Evolutionary conservation across 2,888 invertebrate genomes (phyloP).

Genomic region (Cheiracanthium punctorium): DNA sequence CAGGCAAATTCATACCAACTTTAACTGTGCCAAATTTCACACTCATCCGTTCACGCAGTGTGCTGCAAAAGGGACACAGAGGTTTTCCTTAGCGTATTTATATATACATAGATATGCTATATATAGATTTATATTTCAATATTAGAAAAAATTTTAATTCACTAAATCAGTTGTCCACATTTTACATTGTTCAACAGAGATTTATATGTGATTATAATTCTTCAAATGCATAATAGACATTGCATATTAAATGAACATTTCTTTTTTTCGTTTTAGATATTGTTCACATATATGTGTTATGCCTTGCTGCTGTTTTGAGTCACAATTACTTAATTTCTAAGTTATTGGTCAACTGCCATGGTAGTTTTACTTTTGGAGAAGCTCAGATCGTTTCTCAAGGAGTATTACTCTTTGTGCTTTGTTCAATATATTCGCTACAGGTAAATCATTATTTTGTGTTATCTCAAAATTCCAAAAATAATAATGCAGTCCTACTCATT

Average conservation of each 20-base stretch:
- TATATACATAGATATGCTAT: no score
- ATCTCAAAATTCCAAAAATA: no score
- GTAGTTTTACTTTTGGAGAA: conserved; percentile 62
- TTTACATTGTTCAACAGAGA: not conserved
- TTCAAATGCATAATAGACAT: not conserved
- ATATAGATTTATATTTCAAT: not conserved
- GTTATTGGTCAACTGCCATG: conserved; percentile 38
- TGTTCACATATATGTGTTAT: not conserved
- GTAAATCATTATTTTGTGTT: no score
- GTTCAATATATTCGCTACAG: no score
- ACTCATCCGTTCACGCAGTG: no score
- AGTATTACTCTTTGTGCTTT: conserved; percentile 26
- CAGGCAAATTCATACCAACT: no score
- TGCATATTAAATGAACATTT: not conserved
- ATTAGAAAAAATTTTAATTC: not conserved
- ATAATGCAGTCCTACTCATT: no score
- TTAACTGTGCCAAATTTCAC: no score
- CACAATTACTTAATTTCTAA: conserved; percentile 17
- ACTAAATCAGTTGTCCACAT: not conserved
- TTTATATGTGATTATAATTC: not conserved
- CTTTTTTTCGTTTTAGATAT: conserved; percentile 20
- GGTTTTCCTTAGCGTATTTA: no score
- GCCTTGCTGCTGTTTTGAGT: conserved; percentile 7
- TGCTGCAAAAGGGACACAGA: no score
- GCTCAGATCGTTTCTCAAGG: conserved; percentile 38